phyloP scores from a whole-genome alignment of 2,797 vertebrate species.

The Takifugu ocellatus region DNA sequence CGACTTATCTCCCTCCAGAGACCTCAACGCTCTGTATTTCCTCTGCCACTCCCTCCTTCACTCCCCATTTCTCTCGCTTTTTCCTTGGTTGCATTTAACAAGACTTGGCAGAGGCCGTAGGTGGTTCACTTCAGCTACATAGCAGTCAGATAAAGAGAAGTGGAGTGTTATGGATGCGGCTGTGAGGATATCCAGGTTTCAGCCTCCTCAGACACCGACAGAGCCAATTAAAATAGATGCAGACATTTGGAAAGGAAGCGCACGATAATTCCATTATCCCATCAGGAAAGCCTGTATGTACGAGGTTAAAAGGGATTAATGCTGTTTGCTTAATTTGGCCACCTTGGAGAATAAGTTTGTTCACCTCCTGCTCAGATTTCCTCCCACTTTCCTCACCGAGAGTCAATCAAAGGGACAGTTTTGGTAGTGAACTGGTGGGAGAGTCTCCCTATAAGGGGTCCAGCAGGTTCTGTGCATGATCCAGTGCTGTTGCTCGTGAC shows the following conservation, averaged over 20 bases:
- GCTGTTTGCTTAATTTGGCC: conserved; percentile 11
- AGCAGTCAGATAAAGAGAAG: conserved; percentile 16
- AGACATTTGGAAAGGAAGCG: conserved; percentile 21
- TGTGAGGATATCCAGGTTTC: conserved; percentile 28
- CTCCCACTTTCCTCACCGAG: background rate
- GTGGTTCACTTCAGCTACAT: conserved; percentile 22
- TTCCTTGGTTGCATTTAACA: conserved; percentile 27
- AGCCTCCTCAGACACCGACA: conserved; percentile 11
- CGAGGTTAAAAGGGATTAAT: conserved; percentile 8
- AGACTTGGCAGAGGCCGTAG: conserved; percentile 27
- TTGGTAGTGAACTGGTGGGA: conserved; percentile 9
- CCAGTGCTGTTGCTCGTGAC: too few species aligned
- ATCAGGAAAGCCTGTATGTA: conserved; percentile 14
- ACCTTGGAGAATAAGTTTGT: background rate
- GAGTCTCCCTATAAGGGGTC: too few species aligned
- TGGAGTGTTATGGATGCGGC: conserved; percentile 20
- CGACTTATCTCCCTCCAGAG: conserved; percentile 51
- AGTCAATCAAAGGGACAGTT: background rate
- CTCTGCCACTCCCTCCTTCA: conserved; percentile 24
- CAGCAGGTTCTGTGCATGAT: too few species aligned
- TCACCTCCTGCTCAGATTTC: too few species aligned
- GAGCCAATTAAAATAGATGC: conserved; percentile 14
- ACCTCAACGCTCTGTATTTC: conserved; percentile 37
- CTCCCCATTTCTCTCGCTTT: conserved; percentile 20
- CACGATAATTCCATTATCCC: conserved; percentile 10